These are phyloP conservation scores for Hemiprocne comata DNA, from an alignment of 2,113 vertebrate species.

Conservation along the genomic window DNA sequence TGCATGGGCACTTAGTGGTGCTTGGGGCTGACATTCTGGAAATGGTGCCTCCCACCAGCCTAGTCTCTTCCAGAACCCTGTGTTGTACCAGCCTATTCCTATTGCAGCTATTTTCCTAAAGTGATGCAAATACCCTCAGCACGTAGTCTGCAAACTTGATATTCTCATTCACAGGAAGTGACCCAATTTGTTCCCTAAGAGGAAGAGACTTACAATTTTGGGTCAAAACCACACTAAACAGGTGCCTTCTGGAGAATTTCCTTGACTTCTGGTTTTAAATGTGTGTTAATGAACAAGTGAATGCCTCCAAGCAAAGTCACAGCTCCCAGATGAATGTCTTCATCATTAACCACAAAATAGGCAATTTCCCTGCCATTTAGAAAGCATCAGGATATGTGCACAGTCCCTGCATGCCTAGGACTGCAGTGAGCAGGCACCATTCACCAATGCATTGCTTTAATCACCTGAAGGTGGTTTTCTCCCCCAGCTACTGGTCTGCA, in stretches of 20 bases:
- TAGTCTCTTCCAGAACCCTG: background rate
- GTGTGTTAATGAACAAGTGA: conserved; percentile 14
- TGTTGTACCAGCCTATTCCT: background rate
- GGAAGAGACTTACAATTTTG: background rate
- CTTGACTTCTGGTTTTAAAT: background rate
- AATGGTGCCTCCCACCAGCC: background rate
- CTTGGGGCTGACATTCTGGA: fast-evolving
- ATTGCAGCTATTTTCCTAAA: fast-evolving
- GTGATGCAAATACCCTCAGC: background rate
- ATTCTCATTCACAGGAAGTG: background rate
- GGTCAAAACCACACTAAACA: background rate
- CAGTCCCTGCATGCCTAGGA: background rate
- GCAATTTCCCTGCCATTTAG: background rate
- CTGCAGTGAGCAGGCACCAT: background rate
- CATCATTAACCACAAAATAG: conserved; percentile 41
- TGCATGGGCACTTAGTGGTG: background rate
- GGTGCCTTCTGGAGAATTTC: background rate
- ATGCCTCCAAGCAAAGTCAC: conserved; percentile 15
- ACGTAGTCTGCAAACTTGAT: background rate
- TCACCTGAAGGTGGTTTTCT: background rate
- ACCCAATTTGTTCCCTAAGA: background rate
- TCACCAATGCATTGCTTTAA: background rate
- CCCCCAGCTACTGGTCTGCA: background rate
- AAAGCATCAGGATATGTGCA: background rate
- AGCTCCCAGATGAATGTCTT: background rate